Percentiles rank a stretch among this genome's conserved stretches.
These are phyloP conservation scores for Ceyx erithaca DNA, from an alignment of 2,797 vertebrate genomes.

Conservation along the genomic window DNA sequence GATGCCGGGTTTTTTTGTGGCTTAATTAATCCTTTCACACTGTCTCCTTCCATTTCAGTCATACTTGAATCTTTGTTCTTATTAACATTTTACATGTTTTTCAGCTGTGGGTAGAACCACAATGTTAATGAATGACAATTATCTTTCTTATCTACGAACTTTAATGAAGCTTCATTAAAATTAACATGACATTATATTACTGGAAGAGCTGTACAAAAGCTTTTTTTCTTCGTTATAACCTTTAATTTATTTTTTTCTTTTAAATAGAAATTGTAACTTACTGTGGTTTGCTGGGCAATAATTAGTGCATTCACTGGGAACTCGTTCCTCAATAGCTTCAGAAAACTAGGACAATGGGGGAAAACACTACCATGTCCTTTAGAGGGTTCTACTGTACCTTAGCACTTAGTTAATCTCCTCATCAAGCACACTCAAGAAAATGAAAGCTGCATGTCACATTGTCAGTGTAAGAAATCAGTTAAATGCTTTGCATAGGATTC, in stretches of 20 bases:
- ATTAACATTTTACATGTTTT: slow-evolving; percentile 57
- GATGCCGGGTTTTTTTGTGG: neutral
- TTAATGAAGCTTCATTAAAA: slow-evolving; percentile 65
- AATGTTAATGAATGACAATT: slow-evolving; percentile 56
- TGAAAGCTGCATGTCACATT: slow-evolving; percentile 38
- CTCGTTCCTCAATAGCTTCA: slow-evolving; percentile 42
- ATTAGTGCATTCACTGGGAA: slow-evolving; percentile 21
- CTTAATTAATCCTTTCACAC: slow-evolving; percentile 50
- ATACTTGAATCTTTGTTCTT: slow-evolving; percentile 48
- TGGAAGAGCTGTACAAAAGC: slow-evolving; percentile 2
- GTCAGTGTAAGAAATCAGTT: slow-evolving; percentile 26
- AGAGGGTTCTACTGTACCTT: slow-evolving; percentile 14
- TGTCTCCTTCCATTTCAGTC: neutral
- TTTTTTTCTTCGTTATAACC: neutral
- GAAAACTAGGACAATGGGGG: neutral
- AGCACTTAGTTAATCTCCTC: slow-evolving; percentile 64
- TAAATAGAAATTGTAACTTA: slow-evolving; percentile 35
- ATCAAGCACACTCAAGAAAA: slow-evolving; percentile 61
- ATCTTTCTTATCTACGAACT: slow-evolving; percentile 57
- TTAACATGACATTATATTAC: slow-evolving; percentile 38
- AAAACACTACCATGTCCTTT: slow-evolving; percentile 30
- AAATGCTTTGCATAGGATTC: slow-evolving; percentile 31
- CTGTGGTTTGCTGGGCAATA: slow-evolving; percentile 21
- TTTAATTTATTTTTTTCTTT: slow-evolving; percentile 20
- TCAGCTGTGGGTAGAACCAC: slow-evolving; percentile 45